Evolutionary conservation across 92 coral and sea anemone species (phyloP).

Genomic region (Scolanthus callimorphus): DNA sequence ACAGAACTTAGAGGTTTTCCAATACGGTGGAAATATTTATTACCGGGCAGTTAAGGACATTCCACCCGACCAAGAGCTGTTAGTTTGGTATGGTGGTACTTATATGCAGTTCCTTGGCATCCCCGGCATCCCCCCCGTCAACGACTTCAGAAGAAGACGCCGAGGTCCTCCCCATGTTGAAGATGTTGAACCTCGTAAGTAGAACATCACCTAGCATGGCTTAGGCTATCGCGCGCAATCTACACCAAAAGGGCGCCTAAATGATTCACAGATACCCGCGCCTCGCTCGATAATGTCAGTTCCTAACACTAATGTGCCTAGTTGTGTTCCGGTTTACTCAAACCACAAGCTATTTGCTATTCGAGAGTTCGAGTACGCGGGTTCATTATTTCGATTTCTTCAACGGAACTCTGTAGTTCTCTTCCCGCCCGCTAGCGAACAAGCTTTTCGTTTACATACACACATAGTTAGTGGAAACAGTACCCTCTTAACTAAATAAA

Average conservation of each 20-base stretch:
- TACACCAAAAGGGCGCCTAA: too few species aligned
- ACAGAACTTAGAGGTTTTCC: slow-evolving; percentile 94
- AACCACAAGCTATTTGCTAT: neutral
- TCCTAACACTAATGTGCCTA: slow-evolving; percentile 3
- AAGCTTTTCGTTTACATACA: neutral
- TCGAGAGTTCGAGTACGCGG: neutral
- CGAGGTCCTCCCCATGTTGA: too few species aligned
- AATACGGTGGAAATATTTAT: slow-evolving; percentile 89
- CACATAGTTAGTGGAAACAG: neutral
- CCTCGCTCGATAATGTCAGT: too few species aligned
- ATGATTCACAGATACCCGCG: too few species aligned
- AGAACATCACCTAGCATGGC: too few species aligned
- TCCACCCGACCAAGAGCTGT: slow-evolving; percentile 95
- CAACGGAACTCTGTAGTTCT: neutral
- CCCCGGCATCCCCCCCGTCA: slow-evolving; percentile 95
- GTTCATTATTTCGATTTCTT: slow-evolving; percentile 1
- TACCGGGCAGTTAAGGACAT: slow-evolving; percentile 96
- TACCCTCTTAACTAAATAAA: neutral
- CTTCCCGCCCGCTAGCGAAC: neutral
- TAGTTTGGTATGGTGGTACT: slow-evolving; percentile 97
- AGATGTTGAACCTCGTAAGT: slow-evolving; percentile 33
- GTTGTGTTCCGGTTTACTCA: neutral
- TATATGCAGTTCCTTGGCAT: slow-evolving; percentile 93
- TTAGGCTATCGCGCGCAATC: too few species aligned
- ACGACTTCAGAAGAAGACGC: slow-evolving; percentile 73